Percentiles rank a stretch among this genome's conserved stretches.
Evolutionary conservation across 2,888 invertebrate species (phyloP).

Genomic region (Atherix ibis): DNA sequence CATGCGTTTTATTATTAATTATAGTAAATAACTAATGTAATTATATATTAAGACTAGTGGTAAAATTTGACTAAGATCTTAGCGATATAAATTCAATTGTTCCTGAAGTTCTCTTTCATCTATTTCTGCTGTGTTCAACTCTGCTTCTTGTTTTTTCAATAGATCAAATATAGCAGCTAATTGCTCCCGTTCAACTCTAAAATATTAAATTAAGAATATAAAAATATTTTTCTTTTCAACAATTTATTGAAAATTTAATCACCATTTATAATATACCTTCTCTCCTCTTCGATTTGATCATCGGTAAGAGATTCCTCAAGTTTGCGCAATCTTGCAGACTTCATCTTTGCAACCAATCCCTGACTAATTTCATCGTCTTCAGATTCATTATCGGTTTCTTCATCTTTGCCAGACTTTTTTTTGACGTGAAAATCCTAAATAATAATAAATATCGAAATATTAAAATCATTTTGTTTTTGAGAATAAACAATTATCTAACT

Average conservation of each 20-base stretch:
- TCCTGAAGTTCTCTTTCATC: slow-evolving; percentile 26
- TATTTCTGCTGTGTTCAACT: slow-evolving; percentile 28
- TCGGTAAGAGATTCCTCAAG: slow-evolving; percentile 18
- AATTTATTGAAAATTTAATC: not conserved
- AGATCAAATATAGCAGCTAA: slow-evolving; percentile 32
- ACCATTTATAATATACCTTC: slow-evolving; percentile 12
- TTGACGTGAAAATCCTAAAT: not conserved
- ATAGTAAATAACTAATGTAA: no score
- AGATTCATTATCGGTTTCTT: slow-evolving; percentile 3
- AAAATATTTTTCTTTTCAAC: slow-evolving; percentile 1
- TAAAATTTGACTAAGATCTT: no score
- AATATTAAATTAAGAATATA: slow-evolving; percentile 8
- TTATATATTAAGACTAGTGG: no score
- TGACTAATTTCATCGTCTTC: slow-evolving; percentile 4
- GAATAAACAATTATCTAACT: no score
- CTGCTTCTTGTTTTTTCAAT: slow-evolving; percentile 32
- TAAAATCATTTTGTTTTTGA: no score
- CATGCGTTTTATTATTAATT: no score
- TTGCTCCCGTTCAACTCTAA: slow-evolving; percentile 32
- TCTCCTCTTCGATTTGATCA: slow-evolving; percentile 20
- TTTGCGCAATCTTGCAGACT: slow-evolving; percentile 18
- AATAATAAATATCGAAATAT: not conserved
- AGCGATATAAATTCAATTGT: slow-evolving; percentile 29
- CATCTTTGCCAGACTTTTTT: not conserved
- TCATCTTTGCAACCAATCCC: slow-evolving; percentile 18